A percentile compares a stretch with the other conserved stretches of the same genome.
These are phyloP conservation scores for Drosophila koepferae DNA, from an alignment of 2,888 invertebrate genomes.

Conservation along the genomic window DNA sequence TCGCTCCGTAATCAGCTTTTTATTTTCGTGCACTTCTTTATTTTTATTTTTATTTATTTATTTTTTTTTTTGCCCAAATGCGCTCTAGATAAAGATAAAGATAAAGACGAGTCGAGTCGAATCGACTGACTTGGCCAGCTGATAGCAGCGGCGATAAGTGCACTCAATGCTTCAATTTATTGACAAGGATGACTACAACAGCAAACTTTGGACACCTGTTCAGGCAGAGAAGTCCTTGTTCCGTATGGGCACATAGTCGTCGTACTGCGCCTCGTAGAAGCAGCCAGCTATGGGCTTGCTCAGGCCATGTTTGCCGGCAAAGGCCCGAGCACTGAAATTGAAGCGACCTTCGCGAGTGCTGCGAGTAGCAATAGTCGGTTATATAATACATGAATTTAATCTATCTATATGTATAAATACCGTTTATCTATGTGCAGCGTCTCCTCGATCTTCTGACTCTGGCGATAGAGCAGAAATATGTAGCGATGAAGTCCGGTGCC, in stretches of 20 bases:
- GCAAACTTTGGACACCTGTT: background rate
- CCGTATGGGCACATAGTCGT: conserved; percentile 85
- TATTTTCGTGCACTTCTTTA: conserved; percentile 52
- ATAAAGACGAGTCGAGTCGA: conserved; percentile 19
- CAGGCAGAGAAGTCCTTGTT: conserved; percentile 73
- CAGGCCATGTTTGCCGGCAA: conserved; percentile 91
- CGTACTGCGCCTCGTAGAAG: conserved; percentile 82
- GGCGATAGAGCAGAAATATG: conserved; percentile 92
- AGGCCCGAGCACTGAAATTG: conserved; percentile 88
- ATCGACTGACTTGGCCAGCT: conserved; percentile 17
- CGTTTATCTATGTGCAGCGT: conserved; percentile 61
- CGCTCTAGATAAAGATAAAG: conserved; percentile 53
- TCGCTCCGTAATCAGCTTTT: conserved; percentile 45
- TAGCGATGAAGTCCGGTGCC: conserved; percentile 92
- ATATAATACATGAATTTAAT: background rate
- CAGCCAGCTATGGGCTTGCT: conserved; percentile 86
- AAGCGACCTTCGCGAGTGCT: conserved; percentile 86
- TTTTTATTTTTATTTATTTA: too few species aligned
- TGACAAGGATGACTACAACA: conserved; percentile 13
- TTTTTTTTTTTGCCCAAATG: conserved; percentile 24
- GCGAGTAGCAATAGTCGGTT: conserved; percentile 15
- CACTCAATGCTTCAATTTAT: conserved; percentile 44
- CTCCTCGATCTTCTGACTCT: conserved; percentile 80
- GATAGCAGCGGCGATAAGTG: conserved; percentile 42
- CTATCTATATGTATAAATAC: conserved; percentile 26